These are phyloP conservation scores for Poecilia velifera DNA, from an alignment of 2,797 vertebrate genomes.

Conservation along the genomic window DNA sequence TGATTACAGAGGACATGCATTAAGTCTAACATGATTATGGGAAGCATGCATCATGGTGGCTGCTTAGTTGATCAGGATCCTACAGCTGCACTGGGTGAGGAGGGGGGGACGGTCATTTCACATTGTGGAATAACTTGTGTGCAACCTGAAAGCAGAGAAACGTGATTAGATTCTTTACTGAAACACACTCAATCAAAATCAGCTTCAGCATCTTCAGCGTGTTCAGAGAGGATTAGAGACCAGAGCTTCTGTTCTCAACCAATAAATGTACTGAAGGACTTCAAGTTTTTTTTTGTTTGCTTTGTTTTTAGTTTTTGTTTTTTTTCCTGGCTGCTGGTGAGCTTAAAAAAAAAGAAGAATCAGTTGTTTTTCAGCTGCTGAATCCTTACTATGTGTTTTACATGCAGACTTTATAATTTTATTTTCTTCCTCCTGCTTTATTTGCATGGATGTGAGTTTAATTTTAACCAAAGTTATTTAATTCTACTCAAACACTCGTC, in stretches of 20 bases:
- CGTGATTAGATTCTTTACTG: constrained; percentile 4
- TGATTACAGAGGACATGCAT: neutral
- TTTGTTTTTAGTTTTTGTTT: too few species aligned
- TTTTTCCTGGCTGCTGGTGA: too few species aligned
- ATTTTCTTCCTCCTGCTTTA: neutral
- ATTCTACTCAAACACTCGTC: neutral
- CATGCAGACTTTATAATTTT: neutral
- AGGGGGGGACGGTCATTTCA: constrained; percentile 68
- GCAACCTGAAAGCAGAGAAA: constrained; percentile 64
- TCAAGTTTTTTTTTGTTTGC: too few species aligned
- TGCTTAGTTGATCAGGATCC: constrained; percentile 37
- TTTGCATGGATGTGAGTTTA: neutral
- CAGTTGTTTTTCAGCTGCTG: too few species aligned
- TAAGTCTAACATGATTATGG: constrained; percentile 13
- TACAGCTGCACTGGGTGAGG: constrained; percentile 35
- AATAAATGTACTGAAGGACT: too few species aligned
- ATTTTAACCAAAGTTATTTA: neutral
- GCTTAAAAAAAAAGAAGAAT: too few species aligned
- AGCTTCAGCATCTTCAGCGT: neutral
- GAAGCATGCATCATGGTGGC: constrained; percentile 7
- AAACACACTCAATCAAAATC: neutral
- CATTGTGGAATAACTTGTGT: constrained; percentile 75
- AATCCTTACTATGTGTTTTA: neutral
- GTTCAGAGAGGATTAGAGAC: neutral
- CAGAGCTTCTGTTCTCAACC: too few species aligned